These are phyloP conservation scores for Psittacara wagleri DNA, from an alignment of 2,113 vertebrate species.

Conservation along the genomic window DNA sequence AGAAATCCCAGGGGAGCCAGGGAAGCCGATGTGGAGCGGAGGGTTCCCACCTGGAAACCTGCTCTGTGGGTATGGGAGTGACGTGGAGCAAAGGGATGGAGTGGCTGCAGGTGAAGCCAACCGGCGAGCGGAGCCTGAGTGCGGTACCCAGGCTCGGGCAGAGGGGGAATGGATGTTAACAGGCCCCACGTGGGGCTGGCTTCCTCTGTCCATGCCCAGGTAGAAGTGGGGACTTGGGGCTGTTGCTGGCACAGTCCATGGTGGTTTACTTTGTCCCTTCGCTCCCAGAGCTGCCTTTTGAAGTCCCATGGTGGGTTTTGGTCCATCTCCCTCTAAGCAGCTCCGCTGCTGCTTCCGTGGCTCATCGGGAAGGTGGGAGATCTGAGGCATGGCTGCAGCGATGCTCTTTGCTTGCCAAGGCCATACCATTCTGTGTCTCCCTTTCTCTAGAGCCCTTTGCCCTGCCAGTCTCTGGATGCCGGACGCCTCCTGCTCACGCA, in stretches of 20 bases:
- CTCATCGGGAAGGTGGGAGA: background rate
- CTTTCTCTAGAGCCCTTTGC: conserved; percentile 21
- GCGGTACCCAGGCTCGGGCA: rapidly evolving
- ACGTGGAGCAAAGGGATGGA: background rate
- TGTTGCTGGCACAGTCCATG: background rate
- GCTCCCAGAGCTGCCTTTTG: rapidly evolving
- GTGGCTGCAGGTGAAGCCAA: rapidly evolving
- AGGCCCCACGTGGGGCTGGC: rapidly evolving
- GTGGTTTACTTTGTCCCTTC: background rate
- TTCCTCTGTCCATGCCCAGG: rapidly evolving
- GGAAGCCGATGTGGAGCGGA: background rate
- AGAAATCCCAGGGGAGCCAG: background rate
- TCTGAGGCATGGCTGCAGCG: rapidly evolving
- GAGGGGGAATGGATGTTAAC: rapidly evolving
- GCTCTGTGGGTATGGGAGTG: background rate
- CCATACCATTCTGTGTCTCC: rapidly evolving
- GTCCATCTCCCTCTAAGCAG: background rate
- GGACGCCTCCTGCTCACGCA: background rate
- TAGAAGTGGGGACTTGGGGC: rapidly evolving
- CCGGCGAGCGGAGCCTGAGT: rapidly evolving
- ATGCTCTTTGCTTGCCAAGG: too few relatives aligned
- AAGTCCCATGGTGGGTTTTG: rapidly evolving
- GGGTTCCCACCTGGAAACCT: background rate
- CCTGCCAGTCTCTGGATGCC: conserved; percentile 29
- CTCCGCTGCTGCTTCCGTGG: background rate